These are phyloP conservation scores for Agapornis roseicollis DNA, from an alignment of 2,113 vertebrate genomes.

Conservation along the genomic window DNA sequence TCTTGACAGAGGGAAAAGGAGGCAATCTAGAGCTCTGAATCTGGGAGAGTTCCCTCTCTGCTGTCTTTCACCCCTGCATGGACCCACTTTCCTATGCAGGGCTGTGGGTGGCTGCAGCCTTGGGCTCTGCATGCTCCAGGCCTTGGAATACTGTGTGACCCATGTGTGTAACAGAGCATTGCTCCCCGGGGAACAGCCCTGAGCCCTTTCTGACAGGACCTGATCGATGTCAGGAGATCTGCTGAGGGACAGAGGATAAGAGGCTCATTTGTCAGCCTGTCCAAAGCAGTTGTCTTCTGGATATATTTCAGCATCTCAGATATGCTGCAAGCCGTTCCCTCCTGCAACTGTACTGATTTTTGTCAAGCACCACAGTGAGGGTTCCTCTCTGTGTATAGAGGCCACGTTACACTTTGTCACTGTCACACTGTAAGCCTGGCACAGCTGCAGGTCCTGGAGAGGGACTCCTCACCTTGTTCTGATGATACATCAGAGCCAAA, in stretches of 20 bases:
- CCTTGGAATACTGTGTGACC: background rate
- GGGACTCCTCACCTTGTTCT: background rate
- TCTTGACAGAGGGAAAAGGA: background rate
- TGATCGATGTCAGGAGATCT: background rate
- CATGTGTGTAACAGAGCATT: background rate
- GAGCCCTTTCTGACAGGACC: background rate
- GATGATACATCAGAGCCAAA: background rate
- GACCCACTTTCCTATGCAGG: background rate
- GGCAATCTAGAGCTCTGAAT: background rate
- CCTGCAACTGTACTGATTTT: background rate
- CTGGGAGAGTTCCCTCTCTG: no score
- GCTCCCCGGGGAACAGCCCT: background rate
- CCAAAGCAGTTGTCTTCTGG: background rate
- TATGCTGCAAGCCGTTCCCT: background rate
- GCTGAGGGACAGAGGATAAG: background rate
- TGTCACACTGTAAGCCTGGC: background rate
- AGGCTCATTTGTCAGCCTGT: slow-evolving; percentile 17
- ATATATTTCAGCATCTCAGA: background rate
- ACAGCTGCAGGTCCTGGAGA: background rate
- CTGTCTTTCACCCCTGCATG: background rate
- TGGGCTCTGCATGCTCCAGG: background rate
- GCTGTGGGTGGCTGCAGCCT: background rate
- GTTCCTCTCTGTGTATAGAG: background rate
- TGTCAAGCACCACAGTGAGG: background rate
- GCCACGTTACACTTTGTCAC: background rate